Conservation (phyloP, 2,888 invertebrate species). For the Lampropteryx suffumata region DNA sequence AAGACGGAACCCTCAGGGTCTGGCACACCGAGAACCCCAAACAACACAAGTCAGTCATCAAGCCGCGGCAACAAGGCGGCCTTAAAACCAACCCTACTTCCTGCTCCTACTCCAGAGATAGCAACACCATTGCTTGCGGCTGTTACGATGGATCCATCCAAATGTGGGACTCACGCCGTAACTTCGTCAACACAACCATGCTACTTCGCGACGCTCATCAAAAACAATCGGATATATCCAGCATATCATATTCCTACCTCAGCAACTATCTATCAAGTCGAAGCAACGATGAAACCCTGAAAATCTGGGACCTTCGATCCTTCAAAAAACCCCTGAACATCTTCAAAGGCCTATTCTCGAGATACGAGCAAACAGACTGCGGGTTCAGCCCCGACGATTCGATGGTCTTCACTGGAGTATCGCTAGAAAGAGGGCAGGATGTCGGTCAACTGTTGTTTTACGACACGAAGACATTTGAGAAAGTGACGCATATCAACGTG, state of each 20-base stretch:
- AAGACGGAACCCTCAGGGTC: conserved; percentile 95
- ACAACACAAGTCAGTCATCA: conserved; percentile 92
- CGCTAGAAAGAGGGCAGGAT: conserved; percentile 85
- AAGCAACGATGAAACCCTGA: conserved; percentile 95
- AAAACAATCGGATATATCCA: conserved; percentile 90
- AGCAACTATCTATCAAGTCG: conserved; percentile 90
- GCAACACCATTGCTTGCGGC: conserved; percentile 93
- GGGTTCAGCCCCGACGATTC: conserved; percentile 96
- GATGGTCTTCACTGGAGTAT: conserved; percentile 93
- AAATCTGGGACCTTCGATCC: conserved; percentile 95
- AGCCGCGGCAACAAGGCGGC: conserved; percentile 93
- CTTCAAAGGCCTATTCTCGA: conserved; percentile 88
- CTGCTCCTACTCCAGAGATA: conserved; percentile 92
- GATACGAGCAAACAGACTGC: conserved; percentile 92
- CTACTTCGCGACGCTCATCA: conserved; percentile 91
- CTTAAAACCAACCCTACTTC: conserved; percentile 92
- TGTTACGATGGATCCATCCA: conserved; percentile 98
- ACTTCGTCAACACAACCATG: conserved; percentile 93
- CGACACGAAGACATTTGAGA: conserved; percentile 88
- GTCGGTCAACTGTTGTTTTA: conserved; percentile 90
- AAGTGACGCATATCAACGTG: conserved; percentile 89
- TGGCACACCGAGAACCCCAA: conserved; percentile 94
- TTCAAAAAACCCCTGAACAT: conserved; percentile 90
- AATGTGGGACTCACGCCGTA: conserved; percentile 97
- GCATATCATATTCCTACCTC: conserved; percentile 94